Evolutionary conservation across 2,888 invertebrate species (phyloP).

Genomic region (Elmis aenea): DNA sequence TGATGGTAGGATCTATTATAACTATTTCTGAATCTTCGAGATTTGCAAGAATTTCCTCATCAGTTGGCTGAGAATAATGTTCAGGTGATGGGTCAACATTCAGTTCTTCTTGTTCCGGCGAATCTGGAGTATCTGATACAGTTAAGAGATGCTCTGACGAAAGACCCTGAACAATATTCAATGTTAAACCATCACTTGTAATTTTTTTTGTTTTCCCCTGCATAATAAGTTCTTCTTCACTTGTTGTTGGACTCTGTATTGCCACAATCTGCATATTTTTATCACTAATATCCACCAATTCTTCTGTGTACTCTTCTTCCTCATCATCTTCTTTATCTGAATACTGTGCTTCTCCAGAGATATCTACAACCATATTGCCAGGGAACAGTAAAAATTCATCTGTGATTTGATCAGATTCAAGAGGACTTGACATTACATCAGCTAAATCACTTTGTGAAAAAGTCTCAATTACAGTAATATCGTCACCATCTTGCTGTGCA

Average conservation of each 20-base stretch:
- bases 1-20: slow-evolving; percentile 55
- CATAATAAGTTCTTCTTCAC: slow-evolving; percentile 44
- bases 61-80: slow-evolving; percentile 33
- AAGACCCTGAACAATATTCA: slow-evolving; percentile 40
- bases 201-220: slow-evolving; percentile 41
- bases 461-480: slow-evolving; percentile 54
- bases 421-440: slow-evolving; percentile 58
- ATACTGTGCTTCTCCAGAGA: slow-evolving; percentile 54
- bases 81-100: slow-evolving; percentile 47
- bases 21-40: slow-evolving; percentile 58
- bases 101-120: slow-evolving; percentile 52
- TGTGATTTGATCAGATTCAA: slow-evolving; percentile 53
- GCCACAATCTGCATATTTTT: slow-evolving; percentile 37
- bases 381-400: slow-evolving; percentile 63
- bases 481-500: slow-evolving; percentile 56
- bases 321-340: slow-evolving; percentile 44
- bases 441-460: slow-evolving; percentile 50
- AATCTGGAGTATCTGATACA: slow-evolving; percentile 50
- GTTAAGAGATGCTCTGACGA: slow-evolving; percentile 45
- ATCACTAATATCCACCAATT: slow-evolving; percentile 35
- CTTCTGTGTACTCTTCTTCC: slow-evolving; percentile 35
- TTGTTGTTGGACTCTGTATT: slow-evolving; percentile 46
- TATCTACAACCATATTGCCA: slow-evolving; percentile 56
- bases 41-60: slow-evolving; percentile 47
- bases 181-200: slow-evolving; percentile 25